These are phyloP conservation scores for Battus philenor DNA, from an alignment of 1,140 invertebrate genomes.

Conservation along the genomic window DNA sequence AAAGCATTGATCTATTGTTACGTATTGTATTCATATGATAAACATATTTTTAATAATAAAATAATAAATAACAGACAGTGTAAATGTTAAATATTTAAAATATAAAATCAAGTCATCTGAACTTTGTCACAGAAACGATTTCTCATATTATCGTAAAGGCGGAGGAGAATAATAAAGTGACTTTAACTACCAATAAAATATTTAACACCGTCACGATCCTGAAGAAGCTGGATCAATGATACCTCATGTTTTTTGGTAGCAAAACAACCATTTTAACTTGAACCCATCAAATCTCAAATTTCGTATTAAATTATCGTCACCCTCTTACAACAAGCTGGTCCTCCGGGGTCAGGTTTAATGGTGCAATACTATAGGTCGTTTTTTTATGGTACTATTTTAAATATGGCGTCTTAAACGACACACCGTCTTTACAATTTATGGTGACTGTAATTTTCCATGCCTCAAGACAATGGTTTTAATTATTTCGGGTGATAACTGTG, in stretches of 20 bases:
- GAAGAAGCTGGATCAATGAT: conserved; percentile 48
- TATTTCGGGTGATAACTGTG: conserved; percentile 60
- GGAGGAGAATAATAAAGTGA: conserved; percentile 55
- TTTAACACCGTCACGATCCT: conserved; percentile 54
- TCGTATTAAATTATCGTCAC: conserved; percentile 4
- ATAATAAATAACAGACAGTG: too few relatives aligned
- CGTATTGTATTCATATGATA: too few relatives aligned
- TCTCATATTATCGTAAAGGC: conserved; percentile 64
- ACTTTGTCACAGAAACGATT: conserved; percentile 57
- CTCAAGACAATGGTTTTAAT: conserved; percentile 68
- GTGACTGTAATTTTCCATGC: conserved; percentile 51
- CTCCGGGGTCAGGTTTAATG: conserved; percentile 32
- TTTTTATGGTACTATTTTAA: conserved; percentile 67
- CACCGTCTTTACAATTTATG: conserved; percentile 55
- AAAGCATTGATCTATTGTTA: too few relatives aligned
- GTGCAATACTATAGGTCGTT: conserved; percentile 45
- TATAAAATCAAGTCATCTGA: too few relatives aligned
- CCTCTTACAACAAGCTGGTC: neutral
- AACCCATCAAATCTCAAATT: conserved; percentile 18
- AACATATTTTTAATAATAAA: too few relatives aligned
- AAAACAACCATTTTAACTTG: conserved; percentile 32
- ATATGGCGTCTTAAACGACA: conserved; percentile 59
- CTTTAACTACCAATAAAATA: conserved; percentile 70
- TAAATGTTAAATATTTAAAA: too few relatives aligned
- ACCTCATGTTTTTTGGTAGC: conserved; percentile 48